phyloP scores from a whole-genome alignment of 2,113 vertebrate species.

The Mionectes macconnelli region DNA sequence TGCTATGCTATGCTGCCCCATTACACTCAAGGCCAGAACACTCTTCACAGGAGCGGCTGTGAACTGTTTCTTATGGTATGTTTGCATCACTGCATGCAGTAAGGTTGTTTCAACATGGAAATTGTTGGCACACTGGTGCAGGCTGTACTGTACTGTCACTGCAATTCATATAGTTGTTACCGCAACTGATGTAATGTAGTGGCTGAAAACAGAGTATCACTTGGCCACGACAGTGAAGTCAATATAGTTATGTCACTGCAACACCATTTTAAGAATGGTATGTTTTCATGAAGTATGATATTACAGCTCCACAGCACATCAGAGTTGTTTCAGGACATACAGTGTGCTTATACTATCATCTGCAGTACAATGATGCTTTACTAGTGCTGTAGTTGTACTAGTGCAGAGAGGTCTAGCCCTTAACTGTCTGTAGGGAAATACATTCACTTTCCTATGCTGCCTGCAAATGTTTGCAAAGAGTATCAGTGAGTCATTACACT shows the following conservation, averaged over 20 bases:
- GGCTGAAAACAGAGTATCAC: neutral
- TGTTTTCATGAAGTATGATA: neutral
- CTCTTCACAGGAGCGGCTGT: neutral
- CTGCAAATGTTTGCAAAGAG: neutral
- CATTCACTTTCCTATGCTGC: neutral
- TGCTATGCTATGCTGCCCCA: neutral
- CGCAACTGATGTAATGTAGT: neutral
- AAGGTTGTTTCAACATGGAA: neutral
- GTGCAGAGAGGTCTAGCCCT: neutral
- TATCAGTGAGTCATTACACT: neutral
- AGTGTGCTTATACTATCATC: neutral
- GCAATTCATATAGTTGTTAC: neutral
- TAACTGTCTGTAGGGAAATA: neutral
- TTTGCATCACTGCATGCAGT: neutral
- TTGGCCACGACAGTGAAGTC: neutral
- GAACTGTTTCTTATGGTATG: neutral
- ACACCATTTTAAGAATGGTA: accelerated
- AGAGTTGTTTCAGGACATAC: neutral
- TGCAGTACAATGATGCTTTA: neutral
- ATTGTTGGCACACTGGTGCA: neutral
- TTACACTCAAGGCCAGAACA: neutral
- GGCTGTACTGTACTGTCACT: neutral
- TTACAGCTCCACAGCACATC: neutral
- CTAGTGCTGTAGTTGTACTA: neutral
- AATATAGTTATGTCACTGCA: neutral